These are phyloP conservation scores for Zelostemma sp. DNA, from an alignment of 1,140 invertebrate genomes.

Conservation along the genomic window DNA sequence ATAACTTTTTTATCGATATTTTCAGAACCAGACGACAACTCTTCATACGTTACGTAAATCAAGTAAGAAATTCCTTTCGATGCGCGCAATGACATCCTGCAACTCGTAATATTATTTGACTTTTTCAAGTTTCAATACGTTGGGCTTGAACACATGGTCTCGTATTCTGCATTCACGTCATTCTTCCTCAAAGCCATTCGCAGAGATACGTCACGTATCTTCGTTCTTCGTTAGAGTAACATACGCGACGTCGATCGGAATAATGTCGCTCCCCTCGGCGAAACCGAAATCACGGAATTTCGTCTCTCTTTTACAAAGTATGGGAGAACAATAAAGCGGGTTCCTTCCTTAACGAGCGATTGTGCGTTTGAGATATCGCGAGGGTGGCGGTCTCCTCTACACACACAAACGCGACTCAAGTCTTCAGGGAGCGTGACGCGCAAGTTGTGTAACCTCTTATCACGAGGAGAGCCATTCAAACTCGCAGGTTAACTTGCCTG, in stretches of 20 bases:
- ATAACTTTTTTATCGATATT: no score
- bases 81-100: no score
- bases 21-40: no score
- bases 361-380: constrained; percentile 46
- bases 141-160: constrained; percentile 17
- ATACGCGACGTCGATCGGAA: constrained; percentile 34
- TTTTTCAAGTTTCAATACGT: neutral
- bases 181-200: constrained; percentile 13
- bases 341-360: constrained; percentile 55
- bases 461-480: constrained; percentile 41
- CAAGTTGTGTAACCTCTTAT: constrained; percentile 29
- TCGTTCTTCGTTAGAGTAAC: constrained; percentile 28
- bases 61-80: no score
- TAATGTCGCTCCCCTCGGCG: constrained; percentile 28
- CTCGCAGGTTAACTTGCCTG: constrained; percentile 29
- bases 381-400: constrained; percentile 22
- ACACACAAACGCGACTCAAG: constrained; percentile 16
- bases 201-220: constrained; percentile 33
- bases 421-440: constrained; percentile 22
- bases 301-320: constrained; percentile 38
- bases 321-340: constrained; percentile 37
- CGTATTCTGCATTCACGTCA: constrained; percentile 31
- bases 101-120: neutral
- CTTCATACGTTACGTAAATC: no score
- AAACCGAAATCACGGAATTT: constrained; percentile 40